Evolutionary conservation across 2,888 invertebrate species (phyloP).

Genomic region (Sceliomorpha sp.): DNA sequence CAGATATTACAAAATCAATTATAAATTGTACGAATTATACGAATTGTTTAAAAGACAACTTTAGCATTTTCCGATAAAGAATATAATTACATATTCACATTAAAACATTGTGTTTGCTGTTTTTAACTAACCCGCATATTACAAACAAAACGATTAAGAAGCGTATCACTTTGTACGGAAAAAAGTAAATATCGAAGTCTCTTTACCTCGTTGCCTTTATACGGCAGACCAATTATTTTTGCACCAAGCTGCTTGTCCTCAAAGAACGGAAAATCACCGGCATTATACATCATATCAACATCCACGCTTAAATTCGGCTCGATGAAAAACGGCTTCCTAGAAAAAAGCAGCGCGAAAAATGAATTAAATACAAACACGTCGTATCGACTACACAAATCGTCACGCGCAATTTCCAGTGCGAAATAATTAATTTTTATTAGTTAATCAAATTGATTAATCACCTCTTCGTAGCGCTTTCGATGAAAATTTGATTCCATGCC

Average conservation of each 20-base stretch:
- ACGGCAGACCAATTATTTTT: constrained; percentile 86
- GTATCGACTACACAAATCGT: too few species aligned
- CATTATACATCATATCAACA: constrained; percentile 86
- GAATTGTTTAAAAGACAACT: too few species aligned
- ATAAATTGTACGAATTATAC: too few species aligned
- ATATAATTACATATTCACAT: too few species aligned
- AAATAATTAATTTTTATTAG: neutral
- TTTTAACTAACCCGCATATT: too few species aligned
- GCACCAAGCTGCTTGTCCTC: constrained; percentile 81
- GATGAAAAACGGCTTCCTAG: constrained; percentile 83
- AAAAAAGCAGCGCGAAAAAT: constrained; percentile 2
- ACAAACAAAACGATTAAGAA: too few species aligned
- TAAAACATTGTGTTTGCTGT: too few species aligned
- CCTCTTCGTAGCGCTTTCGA: constrained; percentile 82
- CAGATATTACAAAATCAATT: too few species aligned
- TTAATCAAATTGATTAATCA: constrained; percentile 67
- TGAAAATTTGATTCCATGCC: constrained; percentile 86
- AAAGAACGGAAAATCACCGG: constrained; percentile 83
- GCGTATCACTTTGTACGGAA: too few species aligned
- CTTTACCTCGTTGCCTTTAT: constrained; percentile 84
- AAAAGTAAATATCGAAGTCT: neutral
- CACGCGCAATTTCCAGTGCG: too few species aligned
- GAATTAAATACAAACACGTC: too few species aligned
- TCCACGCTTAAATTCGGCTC: constrained; percentile 68
- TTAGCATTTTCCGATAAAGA: too few species aligned